Conservation (phyloP, 2,113 vertebrate species). For the Cervus canadensis region DNA sequence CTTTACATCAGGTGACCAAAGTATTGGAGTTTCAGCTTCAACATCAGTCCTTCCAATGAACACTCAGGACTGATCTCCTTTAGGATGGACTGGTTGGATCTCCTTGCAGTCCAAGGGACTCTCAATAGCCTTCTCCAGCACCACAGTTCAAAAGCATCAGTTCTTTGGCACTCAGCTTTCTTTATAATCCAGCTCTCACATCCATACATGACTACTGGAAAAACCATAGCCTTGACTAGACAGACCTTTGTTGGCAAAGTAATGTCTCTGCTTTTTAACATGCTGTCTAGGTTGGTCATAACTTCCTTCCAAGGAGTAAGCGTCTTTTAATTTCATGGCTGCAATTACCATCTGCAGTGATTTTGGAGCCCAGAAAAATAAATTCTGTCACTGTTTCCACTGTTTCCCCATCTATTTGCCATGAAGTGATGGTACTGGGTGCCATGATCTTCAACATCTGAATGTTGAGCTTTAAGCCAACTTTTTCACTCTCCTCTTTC, state of each 20-base stretch:
- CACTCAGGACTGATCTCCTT: not conserved
- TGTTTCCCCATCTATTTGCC: not conserved
- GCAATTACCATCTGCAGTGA: not conserved
- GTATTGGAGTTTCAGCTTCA: not conserved
- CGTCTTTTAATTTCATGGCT: not conserved
- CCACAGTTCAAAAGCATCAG: not conserved
- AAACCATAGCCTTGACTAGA: not conserved
- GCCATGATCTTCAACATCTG: not conserved
- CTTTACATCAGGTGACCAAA: not conserved
- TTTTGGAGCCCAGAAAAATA: not conserved
- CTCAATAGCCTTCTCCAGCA: not conserved
- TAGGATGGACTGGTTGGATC: not conserved
- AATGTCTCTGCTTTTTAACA: not conserved
- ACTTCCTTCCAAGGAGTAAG: not conserved
- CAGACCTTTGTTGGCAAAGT: not conserved
- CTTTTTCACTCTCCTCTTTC: not conserved
- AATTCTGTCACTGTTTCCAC: not conserved
- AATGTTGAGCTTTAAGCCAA: not conserved
- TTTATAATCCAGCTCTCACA: not conserved
- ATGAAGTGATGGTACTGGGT: not conserved
- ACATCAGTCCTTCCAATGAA: not conserved
- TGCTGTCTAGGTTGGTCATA: not conserved
- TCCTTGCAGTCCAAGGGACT: not conserved
- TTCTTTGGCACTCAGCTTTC: fast-evolving
- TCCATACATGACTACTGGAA: not conserved